Base-by-base conservation (phyloP, 1,140 invertebrate species). In the Microplitis demolitor region DNA sequence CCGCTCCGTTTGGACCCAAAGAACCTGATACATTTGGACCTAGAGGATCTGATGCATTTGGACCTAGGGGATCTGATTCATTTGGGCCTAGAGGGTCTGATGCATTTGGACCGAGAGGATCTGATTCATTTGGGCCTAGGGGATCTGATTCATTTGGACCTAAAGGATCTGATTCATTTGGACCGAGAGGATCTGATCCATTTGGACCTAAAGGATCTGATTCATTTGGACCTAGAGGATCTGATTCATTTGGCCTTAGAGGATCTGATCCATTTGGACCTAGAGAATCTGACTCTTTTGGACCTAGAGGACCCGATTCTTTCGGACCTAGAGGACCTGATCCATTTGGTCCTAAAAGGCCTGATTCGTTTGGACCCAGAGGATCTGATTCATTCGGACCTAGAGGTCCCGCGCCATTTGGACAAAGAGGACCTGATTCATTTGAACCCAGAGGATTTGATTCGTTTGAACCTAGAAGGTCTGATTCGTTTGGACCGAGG, bases 331-430 rank as follows among this genome's bases (percentile, higher is more conserved):
- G 79, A 68, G 78, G 77, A 37, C 73, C 73, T 0, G 69, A 14
- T 69, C 14, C 69, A 0, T 74, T 79, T 34, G 61, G 69, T 58
- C 74, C 74, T 11, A 71, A 72, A 73, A 73, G 74, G 2, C 13
- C 64, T 14, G 74, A 74, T 54, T 70, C 64, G 35, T 78, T 80
- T 63, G 80, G 72, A 58, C 69, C 74, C 31, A 74, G 72, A 33
- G 75, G 77, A 24, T 2, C 4, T 58, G 24, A 58, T 9, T 24
- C 66, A 56, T 67, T 67, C 34, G 66, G 31, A 31, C 50, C 77
- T 8, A 74, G 73, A 71, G 74, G 50, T 56, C 51, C 60, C 24
- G 62, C 34, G 0, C 5, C 6, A 62, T 74, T 73, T 45, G 63
- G 62, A 50, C 58, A 45, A 33, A 24, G 62, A 35, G 75, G 69